These are phyloP conservation scores for Avahi laniger DNA, from an alignment of 2,797 vertebrate genomes.

Conservation along the genomic window DNA sequence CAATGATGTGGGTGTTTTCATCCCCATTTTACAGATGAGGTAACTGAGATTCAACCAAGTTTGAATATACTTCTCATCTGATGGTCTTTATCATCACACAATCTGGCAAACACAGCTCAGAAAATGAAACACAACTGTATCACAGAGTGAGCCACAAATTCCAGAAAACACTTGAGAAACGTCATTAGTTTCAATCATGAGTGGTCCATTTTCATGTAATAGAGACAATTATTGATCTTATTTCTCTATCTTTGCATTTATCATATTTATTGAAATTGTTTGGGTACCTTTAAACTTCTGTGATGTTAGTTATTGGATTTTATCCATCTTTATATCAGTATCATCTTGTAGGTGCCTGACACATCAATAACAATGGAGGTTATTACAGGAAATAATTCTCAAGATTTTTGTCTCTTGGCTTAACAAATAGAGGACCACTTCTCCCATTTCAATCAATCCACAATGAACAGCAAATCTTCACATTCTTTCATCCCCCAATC, in stretches of 20 bases:
- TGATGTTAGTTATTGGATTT: not conserved
- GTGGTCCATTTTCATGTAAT: not conserved
- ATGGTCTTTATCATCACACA: not conserved
- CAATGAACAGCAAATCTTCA: not conserved
- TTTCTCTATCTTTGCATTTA: not conserved
- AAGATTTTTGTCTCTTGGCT: constrained; percentile 6
- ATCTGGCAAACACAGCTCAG: not conserved
- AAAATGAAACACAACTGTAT: not conserved
- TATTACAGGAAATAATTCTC: not conserved
- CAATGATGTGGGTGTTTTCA: not conserved
- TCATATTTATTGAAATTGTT: not conserved
- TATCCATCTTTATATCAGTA: not conserved
- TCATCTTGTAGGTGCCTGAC: not conserved
- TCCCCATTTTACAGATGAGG: not conserved
- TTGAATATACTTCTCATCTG: not conserved
- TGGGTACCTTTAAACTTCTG: not conserved
- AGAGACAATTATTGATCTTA: not conserved
- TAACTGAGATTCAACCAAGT: not conserved
- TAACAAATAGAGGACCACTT: not conserved
- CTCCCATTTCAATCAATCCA: not conserved
- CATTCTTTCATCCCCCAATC: not conserved
- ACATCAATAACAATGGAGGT: not conserved
- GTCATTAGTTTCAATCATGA: not conserved
- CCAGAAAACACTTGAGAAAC: not conserved
- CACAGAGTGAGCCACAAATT: not conserved